Conservation (phyloP, 2,113 vertebrate genomes). For the Cololabis saira region DNA sequence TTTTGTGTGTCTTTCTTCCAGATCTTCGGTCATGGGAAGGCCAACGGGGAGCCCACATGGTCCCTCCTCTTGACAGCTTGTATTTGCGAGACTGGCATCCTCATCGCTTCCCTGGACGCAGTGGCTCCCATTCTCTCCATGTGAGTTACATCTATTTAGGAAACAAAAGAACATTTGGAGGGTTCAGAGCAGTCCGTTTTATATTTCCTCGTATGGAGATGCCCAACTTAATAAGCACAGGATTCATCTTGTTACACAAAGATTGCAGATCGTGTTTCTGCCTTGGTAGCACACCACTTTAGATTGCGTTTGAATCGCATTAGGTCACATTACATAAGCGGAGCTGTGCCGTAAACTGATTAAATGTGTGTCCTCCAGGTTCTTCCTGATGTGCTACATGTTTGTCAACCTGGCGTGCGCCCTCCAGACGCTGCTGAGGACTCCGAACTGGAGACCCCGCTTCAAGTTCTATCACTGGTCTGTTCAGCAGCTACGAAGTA, state of each 20-base stretch:
- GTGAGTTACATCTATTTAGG: constrained; percentile 70
- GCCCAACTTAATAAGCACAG: constrained; percentile 38
- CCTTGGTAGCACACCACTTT: constrained; percentile 4
- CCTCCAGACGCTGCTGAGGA: constrained; percentile 93
- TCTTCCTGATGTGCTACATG: constrained; percentile 99
- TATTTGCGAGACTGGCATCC: constrained; percentile 97
- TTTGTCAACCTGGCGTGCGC: constrained; percentile 98
- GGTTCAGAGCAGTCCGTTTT: constrained; percentile 33
- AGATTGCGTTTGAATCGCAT: not conserved
- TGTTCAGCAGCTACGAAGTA: constrained; percentile 38
- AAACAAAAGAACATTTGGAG: constrained; percentile 13
- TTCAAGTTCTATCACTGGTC: constrained; percentile 99
- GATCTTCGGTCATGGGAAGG: constrained; percentile 98
- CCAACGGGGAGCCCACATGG: constrained; percentile 98
- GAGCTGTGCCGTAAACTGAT: constrained; percentile 1
- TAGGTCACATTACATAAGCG: not conserved
- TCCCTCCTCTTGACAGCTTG: constrained; percentile 94
- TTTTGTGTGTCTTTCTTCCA: constrained; percentile 57
- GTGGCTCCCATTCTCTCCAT: constrained; percentile 99
- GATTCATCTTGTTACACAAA: constrained; percentile 32
- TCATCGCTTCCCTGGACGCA: constrained; percentile 95
- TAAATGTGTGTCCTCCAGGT: constrained; percentile 81
- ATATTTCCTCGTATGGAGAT: constrained; percentile 37
- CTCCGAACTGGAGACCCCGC: constrained; percentile 97
- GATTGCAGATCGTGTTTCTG: constrained; percentile 11